A percentile compares a stretch with the other conserved stretches of the same genome.
Evolutionary conservation across 2,888 invertebrate genomes (phyloP).

Genomic region (Cacoxenus indagator): DNA sequence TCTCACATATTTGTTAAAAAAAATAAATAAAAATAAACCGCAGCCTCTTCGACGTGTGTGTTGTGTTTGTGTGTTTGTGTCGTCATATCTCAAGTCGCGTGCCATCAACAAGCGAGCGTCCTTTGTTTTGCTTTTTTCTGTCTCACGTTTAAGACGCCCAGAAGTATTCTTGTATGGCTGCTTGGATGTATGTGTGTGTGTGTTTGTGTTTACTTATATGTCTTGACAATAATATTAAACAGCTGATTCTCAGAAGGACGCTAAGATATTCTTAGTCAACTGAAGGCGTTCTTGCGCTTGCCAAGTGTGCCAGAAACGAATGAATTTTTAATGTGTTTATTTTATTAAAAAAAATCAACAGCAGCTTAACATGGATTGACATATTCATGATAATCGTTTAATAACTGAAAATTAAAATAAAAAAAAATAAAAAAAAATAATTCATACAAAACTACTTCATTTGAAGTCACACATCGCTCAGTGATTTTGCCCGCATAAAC

Average conservation of each 20-base stretch:
- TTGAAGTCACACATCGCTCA: too few relatives aligned
- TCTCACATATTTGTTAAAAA: not conserved
- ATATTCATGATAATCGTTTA: too few relatives aligned
- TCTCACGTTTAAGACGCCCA: not conserved
- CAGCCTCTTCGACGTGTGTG: constrained; percentile 13
- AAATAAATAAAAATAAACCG: constrained; percentile 12
- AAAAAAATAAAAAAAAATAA: too few relatives aligned
- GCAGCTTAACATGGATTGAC: too few relatives aligned
- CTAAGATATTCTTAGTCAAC: not conserved
- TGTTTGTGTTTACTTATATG: not conserved
- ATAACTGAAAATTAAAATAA: too few relatives aligned
- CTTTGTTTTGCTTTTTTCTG: constrained; percentile 7
- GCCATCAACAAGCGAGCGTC: constrained; percentile 2
- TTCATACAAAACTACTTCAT: too few relatives aligned
- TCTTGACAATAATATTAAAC: not conserved
- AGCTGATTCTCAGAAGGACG: not conserved
- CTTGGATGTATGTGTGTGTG: constrained; percentile 15
- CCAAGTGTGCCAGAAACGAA: too few relatives aligned
- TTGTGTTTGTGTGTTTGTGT: constrained; percentile 31
- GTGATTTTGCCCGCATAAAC: too few relatives aligned
- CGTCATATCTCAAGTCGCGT: constrained; percentile 30
- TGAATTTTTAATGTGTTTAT: too few relatives aligned
- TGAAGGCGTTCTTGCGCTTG: too few relatives aligned
- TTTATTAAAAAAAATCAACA: too few relatives aligned
- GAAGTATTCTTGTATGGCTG: not conserved